Evolutionary conservation across 2,797 vertebrate species (phyloP).

Genomic region (Gymnopithys bicolor): DNA sequence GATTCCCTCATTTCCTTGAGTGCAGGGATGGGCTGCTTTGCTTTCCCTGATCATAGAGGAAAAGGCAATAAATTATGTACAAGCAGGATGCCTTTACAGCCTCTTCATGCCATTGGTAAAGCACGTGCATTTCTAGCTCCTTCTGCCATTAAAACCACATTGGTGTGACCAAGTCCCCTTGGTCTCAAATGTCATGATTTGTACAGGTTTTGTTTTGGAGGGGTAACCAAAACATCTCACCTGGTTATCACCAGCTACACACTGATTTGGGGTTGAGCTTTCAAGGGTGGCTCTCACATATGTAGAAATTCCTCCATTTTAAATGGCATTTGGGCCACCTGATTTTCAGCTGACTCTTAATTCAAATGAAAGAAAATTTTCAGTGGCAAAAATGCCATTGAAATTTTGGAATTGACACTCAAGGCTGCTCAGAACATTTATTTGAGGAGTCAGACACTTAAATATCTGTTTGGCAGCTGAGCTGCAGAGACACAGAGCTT

Average conservation of each 20-base stretch:
- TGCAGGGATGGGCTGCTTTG: constrained; percentile 16
- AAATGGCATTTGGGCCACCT: background rate
- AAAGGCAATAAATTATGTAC: background rate
- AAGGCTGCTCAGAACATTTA: background rate
- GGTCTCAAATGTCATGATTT: background rate
- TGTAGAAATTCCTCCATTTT: background rate
- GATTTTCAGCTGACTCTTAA: background rate
- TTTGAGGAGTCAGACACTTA: background rate
- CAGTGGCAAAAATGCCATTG: background rate
- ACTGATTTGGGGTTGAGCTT: background rate
- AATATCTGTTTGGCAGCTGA: background rate
- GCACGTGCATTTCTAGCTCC: background rate
- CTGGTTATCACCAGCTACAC: rapidly evolving
- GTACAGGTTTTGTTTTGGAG: background rate
- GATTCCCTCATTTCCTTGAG: constrained; percentile 50
- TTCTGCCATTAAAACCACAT: background rate
- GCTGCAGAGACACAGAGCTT: background rate
- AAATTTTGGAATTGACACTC: background rate
- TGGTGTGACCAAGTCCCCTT: background rate
- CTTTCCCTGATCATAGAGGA: background rate
- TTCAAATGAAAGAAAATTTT: background rate
- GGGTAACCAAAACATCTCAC: background rate
- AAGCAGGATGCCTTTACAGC: background rate
- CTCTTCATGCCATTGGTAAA: background rate
- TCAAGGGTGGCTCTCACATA: background rate